phyloP scores from a whole-genome alignment of 2,113 vertebrate genomes.

The Chroicocephalus ridibundus region DNA sequence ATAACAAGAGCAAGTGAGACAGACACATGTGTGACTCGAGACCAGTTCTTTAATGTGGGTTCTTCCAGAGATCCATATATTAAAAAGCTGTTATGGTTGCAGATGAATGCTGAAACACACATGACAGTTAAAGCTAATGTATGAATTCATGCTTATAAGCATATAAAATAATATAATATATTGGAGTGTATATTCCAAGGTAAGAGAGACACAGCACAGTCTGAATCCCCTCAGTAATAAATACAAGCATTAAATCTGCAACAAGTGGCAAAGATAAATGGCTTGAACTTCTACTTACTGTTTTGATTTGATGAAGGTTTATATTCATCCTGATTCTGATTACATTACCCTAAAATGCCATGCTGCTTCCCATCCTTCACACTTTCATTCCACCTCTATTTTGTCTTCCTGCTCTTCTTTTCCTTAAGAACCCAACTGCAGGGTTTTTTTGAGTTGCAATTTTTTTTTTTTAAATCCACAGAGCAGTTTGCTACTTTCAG shows the following conservation, averaged over 20 bases:
- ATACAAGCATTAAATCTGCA: not conserved
- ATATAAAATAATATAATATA: not conserved
- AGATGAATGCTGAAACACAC: slow-evolving; percentile 89
- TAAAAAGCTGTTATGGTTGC: slow-evolving; percentile 95
- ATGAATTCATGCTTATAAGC: not conserved
- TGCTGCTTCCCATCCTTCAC: not conserved
- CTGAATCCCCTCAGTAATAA: not conserved
- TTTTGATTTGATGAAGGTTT: not conserved
- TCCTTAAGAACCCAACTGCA: not conserved
- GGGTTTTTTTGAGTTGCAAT: not conserved
- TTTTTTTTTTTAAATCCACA: not conserved
- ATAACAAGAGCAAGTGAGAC: slow-evolving; percentile 80
- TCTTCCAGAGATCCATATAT: slow-evolving; percentile 89
- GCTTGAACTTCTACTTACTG: not conserved
- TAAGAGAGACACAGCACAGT: not conserved
- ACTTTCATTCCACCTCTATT: not conserved
- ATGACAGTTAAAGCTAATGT: not conserved
- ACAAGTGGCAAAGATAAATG: not conserved
- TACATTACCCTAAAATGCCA: not conserved
- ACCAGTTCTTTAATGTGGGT: slow-evolving; percentile 86
- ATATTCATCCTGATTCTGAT: not conserved
- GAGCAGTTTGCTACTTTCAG: not conserved
- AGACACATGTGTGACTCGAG: slow-evolving; percentile 85
- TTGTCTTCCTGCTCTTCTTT: not conserved
- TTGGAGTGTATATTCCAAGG: not conserved